Evolutionary conservation across 2,888 invertebrate genomes (phyloP).

Genomic region (Leucozona laternaria): DNA sequence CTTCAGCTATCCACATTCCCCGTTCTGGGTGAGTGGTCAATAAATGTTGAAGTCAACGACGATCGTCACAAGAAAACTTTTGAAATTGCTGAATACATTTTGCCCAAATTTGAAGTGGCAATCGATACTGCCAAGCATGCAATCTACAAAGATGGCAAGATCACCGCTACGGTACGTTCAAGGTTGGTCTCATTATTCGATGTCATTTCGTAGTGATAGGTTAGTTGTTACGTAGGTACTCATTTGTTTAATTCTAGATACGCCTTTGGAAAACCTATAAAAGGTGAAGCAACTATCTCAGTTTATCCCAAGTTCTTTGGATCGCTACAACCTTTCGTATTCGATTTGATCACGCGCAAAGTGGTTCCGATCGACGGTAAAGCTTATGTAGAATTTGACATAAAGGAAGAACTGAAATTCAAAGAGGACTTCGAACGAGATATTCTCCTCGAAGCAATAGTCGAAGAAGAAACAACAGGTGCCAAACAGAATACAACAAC

Average conservation of each 20-base stretch:
- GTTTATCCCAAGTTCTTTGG: conserved; percentile 91
- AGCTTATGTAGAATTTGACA: conserved; percentile 90
- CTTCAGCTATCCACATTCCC: conserved; percentile 90
- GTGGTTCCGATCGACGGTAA: conserved; percentile 88
- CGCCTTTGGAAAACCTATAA: conserved; percentile 90
- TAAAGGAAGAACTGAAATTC: conserved; percentile 90
- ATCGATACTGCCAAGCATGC: conserved; percentile 93
- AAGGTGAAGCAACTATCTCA: conserved; percentile 93
- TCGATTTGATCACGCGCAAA: conserved; percentile 87
- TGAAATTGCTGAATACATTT: conserved; percentile 94
- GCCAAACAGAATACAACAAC: conserved; percentile 93
- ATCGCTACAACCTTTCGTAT: conserved; percentile 82
- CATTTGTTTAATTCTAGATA: conserved; percentile 77
- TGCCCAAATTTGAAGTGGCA: conserved; percentile 96
- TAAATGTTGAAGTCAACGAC: conserved; percentile 88
- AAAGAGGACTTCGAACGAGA: conserved; percentile 91
- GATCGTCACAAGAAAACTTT: conserved; percentile 82
- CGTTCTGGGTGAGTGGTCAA: conserved; percentile 95
- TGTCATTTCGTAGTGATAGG: neutral
- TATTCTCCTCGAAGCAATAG: conserved; percentile 93
- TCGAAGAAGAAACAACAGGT: conserved; percentile 94
- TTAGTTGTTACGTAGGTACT: neutral
- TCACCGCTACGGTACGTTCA: conserved; percentile 88
- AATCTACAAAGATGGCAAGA: conserved; percentile 92
- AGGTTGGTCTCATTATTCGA: conserved; percentile 77